Percentiles rank a stretch among this genome's conserved stretches.
Conservation (phyloP, 1,140 invertebrate species). For the Tetramorium simillimum region DNA sequence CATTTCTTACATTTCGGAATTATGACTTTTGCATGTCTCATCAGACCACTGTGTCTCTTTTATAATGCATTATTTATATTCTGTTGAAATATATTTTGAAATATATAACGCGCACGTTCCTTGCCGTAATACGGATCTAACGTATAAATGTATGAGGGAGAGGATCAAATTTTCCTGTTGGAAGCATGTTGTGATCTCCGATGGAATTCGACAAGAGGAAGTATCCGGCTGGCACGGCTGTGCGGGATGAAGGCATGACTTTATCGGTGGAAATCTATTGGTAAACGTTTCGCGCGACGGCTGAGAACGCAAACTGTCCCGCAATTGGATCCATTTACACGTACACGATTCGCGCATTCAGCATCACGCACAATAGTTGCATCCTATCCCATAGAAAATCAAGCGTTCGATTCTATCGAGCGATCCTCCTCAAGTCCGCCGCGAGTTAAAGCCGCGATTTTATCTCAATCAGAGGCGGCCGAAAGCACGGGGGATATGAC, state of each 20-base stretch:
- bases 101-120: neutral
- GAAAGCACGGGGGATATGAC: slow-evolving; percentile 44
- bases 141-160: neutral
- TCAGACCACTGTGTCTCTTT: neutral
- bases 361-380: slow-evolving; percentile 71
- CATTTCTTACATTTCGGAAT: no score
- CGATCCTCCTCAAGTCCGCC: slow-evolving; percentile 69
- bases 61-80: slow-evolving; percentile 6
- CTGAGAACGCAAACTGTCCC: slow-evolving; percentile 61
- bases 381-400: slow-evolving; percentile 78
- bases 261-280: slow-evolving; percentile 73
- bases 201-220: slow-evolving; percentile 34
- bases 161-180: slow-evolving; percentile 23
- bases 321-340: slow-evolving; percentile 52
- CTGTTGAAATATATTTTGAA: no score
- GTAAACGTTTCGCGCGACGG: slow-evolving; percentile 59
- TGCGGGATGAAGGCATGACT: slow-evolving; percentile 61
- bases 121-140: neutral
- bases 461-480: slow-evolving; percentile 70
- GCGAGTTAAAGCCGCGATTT: slow-evolving; percentile 73
- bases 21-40: no score
- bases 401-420: slow-evolving; percentile 75
- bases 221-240: neutral
- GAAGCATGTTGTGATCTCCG: neutral
- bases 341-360: slow-evolving; percentile 34